Percentiles rank a stretch among this genome's conserved stretches.
phyloP scores from a whole-genome alignment of 2,797 vertebrate species.

The Aldrovandia affinis region DNA sequence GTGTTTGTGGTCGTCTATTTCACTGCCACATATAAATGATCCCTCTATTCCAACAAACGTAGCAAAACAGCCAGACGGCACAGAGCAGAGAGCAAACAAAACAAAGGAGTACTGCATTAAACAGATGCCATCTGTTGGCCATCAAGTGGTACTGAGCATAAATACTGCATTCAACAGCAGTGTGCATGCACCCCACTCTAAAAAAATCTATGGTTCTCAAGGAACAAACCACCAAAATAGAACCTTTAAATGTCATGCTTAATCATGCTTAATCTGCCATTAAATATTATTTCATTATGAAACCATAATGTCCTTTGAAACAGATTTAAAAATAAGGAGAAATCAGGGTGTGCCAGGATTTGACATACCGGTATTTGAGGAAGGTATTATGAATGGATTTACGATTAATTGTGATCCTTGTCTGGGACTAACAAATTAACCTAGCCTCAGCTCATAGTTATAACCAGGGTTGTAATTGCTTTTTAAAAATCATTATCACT shows the following conservation, averaged over 20 bases:
- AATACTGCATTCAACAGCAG: not conserved
- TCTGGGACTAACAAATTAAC: too few species aligned
- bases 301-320: not conserved
- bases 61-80: not conserved
- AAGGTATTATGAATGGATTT: too few species aligned
- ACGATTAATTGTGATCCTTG: too few species aligned
- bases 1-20: not conserved
- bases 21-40: not conserved
- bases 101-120: not conserved
- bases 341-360: not conserved
- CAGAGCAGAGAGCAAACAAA: not conserved
- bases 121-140: slow-evolving; percentile 8
- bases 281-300: not conserved
- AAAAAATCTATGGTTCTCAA: not conserved
- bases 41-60: not conserved
- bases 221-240: not conserved
- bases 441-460: too few species aligned
- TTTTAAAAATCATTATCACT: too few species aligned
- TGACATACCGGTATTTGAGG: too few species aligned
- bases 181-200: not conserved
- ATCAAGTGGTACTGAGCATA: not conserved
- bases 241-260: not conserved
- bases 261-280: not conserved
- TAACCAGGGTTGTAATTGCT: too few species aligned
- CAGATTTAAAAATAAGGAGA: not conserved